A percentile compares a stretch with the other conserved stretches of the same genome.
These are phyloP conservation scores for Progne subis DNA, from an alignment of 2,113 vertebrate genomes.

Conservation along the genomic window DNA sequence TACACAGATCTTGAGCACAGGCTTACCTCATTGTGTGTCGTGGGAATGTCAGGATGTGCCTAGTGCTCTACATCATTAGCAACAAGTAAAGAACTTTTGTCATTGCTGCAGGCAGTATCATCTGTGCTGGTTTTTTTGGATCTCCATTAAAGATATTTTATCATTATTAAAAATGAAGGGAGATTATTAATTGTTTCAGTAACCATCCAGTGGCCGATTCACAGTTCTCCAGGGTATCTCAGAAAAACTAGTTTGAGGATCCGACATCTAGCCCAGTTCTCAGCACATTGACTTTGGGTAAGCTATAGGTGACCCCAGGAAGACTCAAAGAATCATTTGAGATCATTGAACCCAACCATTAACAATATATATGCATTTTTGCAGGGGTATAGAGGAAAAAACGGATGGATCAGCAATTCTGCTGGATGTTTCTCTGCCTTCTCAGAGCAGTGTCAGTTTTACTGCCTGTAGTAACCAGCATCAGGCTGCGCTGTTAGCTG, in stretches of 20 bases:
- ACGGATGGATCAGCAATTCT: neutral
- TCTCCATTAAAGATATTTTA: neutral
- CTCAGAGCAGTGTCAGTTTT: neutral
- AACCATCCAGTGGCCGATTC: neutral
- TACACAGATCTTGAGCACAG: neutral
- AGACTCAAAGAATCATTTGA: neutral
- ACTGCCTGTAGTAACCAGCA: neutral
- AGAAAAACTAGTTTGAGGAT: neutral
- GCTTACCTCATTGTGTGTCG: fast-evolving
- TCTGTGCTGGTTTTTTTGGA: neutral
- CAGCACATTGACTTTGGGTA: neutral
- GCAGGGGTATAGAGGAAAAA: neutral
- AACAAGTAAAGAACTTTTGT: neutral
- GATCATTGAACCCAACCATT: neutral
- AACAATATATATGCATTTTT: neutral
- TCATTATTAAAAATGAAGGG: neutral
- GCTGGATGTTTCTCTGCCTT: neutral
- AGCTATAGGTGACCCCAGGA: neutral
- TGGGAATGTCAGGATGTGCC: neutral
- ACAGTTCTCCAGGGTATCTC: neutral
- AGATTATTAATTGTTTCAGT: constrained; percentile 12
- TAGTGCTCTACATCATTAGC: neutral
- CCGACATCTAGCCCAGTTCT: neutral
- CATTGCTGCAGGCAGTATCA: neutral
- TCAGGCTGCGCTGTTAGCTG: neutral